Evolutionary conservation across 1,140 invertebrate species (phyloP).

Genomic region (Hetaerina americana): DNA sequence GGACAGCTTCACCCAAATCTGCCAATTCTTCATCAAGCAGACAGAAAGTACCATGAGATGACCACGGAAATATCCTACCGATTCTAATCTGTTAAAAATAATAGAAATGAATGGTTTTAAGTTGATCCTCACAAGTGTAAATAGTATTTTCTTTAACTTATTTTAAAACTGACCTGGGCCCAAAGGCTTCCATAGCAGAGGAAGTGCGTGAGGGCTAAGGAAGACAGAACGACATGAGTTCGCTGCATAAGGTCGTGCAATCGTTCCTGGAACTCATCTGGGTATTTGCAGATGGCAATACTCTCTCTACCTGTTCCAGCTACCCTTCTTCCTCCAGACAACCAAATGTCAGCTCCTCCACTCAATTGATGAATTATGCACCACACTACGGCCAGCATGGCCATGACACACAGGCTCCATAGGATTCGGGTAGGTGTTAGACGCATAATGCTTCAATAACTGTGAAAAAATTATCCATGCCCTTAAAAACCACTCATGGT

Average conservation of each 20-base stretch:
- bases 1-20: constrained; percentile 24
- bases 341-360: background rate
- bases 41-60: constrained; percentile 29
- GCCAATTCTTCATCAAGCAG: constrained; percentile 25
- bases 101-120: too few species aligned
- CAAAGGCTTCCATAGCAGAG: constrained; percentile 40
- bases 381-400: background rate
- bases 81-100: constrained; percentile 27
- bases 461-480: too few species aligned
- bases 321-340: background rate
- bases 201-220: constrained; percentile 29
- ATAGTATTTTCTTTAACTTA: background rate
- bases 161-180: constrained; percentile 30
- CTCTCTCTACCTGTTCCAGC: background rate
- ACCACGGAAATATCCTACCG: constrained; percentile 28
- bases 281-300: background rate
- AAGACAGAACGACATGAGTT: constrained; percentile 20
- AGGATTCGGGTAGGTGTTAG: background rate
- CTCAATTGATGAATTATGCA: background rate
- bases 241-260: background rate
- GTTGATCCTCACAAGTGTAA: too few species aligned
- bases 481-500: too few species aligned
- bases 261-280: background rate
- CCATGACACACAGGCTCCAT: background rate
- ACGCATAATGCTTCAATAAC: background rate